Base-by-base conservation (phyloP, 2,888 invertebrate genomes). In the Pollenia griseotomentosa region DNA sequence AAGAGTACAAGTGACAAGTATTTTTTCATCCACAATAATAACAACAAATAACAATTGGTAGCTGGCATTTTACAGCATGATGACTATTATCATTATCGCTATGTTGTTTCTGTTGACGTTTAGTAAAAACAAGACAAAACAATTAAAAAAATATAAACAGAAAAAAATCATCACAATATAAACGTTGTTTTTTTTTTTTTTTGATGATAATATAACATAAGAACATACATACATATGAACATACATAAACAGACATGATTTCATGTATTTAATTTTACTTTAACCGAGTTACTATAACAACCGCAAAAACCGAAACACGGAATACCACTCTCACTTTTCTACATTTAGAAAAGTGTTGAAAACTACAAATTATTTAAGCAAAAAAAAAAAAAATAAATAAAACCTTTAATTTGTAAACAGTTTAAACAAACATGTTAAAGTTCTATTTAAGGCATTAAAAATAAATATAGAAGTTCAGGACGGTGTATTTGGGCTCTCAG, bases 251-350 rank as follows among this genome's bases (percentile, higher is more conserved):
- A 63, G 4, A 9, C 40, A 42, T 8, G 33, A 33, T 33, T 23
- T 33, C 33, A 33, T 33, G 33, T 42, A 42, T 53, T 71, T 12
- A 8, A 14, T 48, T n/a, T 42, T 42, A 65, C 48, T 75, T 68
- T 55, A 42, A 63, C 57, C n/a, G 33, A 59, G 59, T 46, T 71
- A 77, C 51, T 81, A 77, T 66, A 42, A 77, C 53, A 85, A 61
- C 59, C 61, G 7, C 66, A 74, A 46, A 74, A 74, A 55, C 33
- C 33, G 6, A 82, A 73, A 79, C 59, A 74, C 48, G 1, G 5
- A 59, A 48, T 68, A 16, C 9, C 66, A 55, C 33, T 57, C 78
- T 42, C 14, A 48, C 46, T 78, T 10, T 48, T 48, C 10, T 68
- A 16, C 4, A 66, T 55, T 23, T 55, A 12, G 33, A 68, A 68